Base-by-base conservation (phyloP, 2,888 invertebrate species). In the Scaptodrosophila latifasciaeformis region DNA sequence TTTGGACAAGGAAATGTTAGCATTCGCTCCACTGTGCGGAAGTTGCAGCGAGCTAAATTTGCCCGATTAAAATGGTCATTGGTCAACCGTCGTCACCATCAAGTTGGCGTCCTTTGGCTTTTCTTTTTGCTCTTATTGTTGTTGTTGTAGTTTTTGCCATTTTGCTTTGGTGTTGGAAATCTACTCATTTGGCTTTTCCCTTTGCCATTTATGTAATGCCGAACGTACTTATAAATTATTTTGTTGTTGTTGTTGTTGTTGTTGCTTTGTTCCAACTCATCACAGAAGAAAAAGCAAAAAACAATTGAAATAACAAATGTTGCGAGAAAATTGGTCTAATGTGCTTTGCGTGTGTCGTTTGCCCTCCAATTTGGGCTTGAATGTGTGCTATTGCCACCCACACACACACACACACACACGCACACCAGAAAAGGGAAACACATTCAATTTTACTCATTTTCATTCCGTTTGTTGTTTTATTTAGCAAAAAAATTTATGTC, bases 261-360 rank as follows among this genome's bases (percentile, higher is more conserved):
- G 12, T 21, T 19, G 19, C 29, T 37, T 39, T 37, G 9, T 15
- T 17, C 2, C 21, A 35, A 19, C 27, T 47, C 40, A 34, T 21
- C 18, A 60, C 54, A 58, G 62, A 44, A 61, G 47, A n/a, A 55
- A 54, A 12, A 45, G 19, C 21, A 31, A 57, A 48, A 27, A 45
- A 47, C 30, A 49, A 48, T 27, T 12, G 27, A 5, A 44, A 21
- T 17, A 42, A 39, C 42, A 12, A 60, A 52, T 50, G 39, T 63
- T 54, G 63, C 53, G 51, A 59, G 60, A 57, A 66, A 72, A 70
- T 70, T 63, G 62, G 72, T 72, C 68, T 70, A 71, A 78, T 80
- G 62, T 76, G 60, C 61, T 55, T 78, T 67, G 74, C 78, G 74
- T 81, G 77, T 64, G 48, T 39, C 35, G 35, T 35, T 5, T 35